Base-by-base conservation (phyloP, 2,888 invertebrate genomes). In the Acleris sparsana region DNA sequence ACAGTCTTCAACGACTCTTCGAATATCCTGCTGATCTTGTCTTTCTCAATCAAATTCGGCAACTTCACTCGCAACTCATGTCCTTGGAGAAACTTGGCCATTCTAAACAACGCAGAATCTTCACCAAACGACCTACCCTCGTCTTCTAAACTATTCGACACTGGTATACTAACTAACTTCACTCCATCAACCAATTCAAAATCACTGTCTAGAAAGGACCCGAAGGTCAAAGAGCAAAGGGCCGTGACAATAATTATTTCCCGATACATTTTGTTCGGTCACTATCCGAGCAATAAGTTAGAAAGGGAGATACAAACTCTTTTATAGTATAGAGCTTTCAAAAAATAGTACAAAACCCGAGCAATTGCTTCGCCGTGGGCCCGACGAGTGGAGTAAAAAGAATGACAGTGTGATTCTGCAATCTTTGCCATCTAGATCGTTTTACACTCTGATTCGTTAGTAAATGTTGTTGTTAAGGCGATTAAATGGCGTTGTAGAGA, bases 1-100 rank as follows among this genome's bases (percentile, higher is more conserved):
- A 90, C 87, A n/a, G 87, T 84, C 61, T 93, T 92, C 72, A 94
- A 68, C 0, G 93, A 90, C 65, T 93, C 93, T 20, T 91, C 84
- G 0, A 95, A 83, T 5, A 94, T 93, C 52, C 92, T 92, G 73
- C 94, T 94, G 66, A 95, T 86, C 70, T 95, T 94, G 20, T 94
- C 94, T 72, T 94, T 94, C 9, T 95, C 95, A 68, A 96, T 90
- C 70, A 97, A 83, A 77, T 95, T 95, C 0, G 95, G 94, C 62
- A 97, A 84, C 75, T 94, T 95, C 67, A 97, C 95, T 76, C 95
- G 94, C 17, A 97, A 80, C 79, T 97, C 97, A 71, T 96, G 95
- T 2, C 93, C 95, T 77, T 95, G 94, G 3, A 97, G 83, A 74
- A 96, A 96, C 74, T 93, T 94, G 17, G 95, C 93, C 75, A 96